Conservation (phyloP, 2,113 vertebrate species). For the Vidua chalybeata region DNA sequence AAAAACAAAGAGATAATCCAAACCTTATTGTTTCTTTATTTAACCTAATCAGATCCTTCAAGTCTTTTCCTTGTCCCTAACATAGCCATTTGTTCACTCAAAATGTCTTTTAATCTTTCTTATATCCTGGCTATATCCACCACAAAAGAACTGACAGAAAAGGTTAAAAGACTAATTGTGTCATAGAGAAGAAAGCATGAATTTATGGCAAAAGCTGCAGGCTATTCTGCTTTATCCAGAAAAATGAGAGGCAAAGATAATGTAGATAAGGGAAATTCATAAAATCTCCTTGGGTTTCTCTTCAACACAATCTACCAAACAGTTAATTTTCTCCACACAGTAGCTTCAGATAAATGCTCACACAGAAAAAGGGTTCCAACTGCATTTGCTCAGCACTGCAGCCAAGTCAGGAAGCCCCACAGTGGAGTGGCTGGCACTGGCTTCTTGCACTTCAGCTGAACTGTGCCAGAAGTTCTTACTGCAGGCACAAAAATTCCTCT, state of each 20-base stretch:
- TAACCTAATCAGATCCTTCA: not conserved
- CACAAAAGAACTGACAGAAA: not conserved
- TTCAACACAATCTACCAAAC: not conserved
- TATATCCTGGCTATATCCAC: not conserved
- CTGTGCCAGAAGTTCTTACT: not conserved
- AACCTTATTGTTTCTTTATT: not conserved
- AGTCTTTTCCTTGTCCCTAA: not conserved
- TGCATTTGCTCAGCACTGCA: not conserved
- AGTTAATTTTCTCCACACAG: not conserved
- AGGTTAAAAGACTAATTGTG: not conserved
- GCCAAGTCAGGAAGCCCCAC: not conserved
- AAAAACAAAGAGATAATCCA: constrained; percentile 8
- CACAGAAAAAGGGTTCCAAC: not conserved
- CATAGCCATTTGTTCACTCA: not conserved
- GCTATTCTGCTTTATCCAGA: not conserved
- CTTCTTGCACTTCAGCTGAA: not conserved
- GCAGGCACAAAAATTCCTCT: not conserved
- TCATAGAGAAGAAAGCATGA: not conserved
- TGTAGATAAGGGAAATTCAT: not conserved
- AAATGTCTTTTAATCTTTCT: not conserved
- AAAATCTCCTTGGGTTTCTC: not conserved
- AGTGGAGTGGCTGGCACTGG: not conserved
- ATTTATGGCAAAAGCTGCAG: not conserved
- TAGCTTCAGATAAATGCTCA: not conserved
- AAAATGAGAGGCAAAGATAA: not conserved